These are phyloP conservation scores for Cynopterus sphinx DNA, from an alignment of 2,797 vertebrate genomes.

Conservation along the genomic window DNA sequence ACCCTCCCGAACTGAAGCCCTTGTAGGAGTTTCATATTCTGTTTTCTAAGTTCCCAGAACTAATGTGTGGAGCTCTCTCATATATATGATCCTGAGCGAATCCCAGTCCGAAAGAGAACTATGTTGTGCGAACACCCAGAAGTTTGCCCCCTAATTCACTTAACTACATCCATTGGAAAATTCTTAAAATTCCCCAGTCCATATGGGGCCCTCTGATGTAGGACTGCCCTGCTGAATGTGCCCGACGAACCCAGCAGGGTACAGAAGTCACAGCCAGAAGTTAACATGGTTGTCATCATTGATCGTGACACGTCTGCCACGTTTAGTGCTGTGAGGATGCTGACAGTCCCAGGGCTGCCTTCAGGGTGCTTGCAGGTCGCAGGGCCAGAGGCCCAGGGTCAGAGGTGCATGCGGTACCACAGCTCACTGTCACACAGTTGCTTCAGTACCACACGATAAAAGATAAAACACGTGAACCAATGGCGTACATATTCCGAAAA, in stretches of 20 bases:
- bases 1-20: neutral
- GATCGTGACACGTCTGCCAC: rapidly evolving
- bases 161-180: neutral
- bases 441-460: neutral
- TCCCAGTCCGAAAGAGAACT: neutral
- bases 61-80: neutral
- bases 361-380: neutral
- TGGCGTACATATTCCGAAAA: neutral
- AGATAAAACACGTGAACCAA: neutral
- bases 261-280: neutral
- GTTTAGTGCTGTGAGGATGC: rapidly evolving
- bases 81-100: neutral
- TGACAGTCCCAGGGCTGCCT: neutral
- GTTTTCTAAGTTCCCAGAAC: neutral
- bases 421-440: neutral
- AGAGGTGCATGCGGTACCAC: rapidly evolving
- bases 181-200: neutral
- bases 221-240: neutral
- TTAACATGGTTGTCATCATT: neutral
- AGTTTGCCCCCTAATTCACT: neutral
- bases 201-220: rapidly evolving
- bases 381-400: neutral
- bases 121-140: neutral
- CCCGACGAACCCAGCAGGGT: neutral
- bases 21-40: neutral